Base-by-base conservation (phyloP, 2,888 invertebrate genomes). In the Keiferia lycopersicella region DNA sequence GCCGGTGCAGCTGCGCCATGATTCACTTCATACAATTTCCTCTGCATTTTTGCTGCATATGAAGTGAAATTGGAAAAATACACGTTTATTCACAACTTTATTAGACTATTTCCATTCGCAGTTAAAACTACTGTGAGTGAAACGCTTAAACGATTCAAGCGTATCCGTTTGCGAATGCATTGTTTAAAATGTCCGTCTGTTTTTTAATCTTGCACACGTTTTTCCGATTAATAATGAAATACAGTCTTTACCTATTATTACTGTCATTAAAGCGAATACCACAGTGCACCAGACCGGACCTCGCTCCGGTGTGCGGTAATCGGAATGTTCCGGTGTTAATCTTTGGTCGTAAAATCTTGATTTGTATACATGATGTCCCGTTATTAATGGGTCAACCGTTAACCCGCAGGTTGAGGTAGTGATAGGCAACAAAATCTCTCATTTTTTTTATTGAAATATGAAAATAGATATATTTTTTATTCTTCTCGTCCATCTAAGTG, bases 21-120 rank as follows among this genome's bases (percentile, higher is more conserved):
- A 86, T 87, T 88, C 81, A 85, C 81, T 73, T 79, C 79, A 68
- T 75, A 83, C 82, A 82, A 81, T 86, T 85, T 85, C 79, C 81
- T 76, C 71, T 82, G 82, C 82, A 78, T 80, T 86, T 85, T 82
- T 77, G 79, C 83, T 81, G 34, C 26, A 56, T 34, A 34, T 56
- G 77, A 82, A 81, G 72, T 79, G 76, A 81, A 66, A 82, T 78
- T 73, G 75, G 76, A 83, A 82, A 81, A 76, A 71, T 66, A 67
- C 70, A 71, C 51, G 69, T 74, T 73, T 72, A 74, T 73, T 72
- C 68, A 69, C 67, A 74, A 73, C 66, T 68, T 65, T 61, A 61
- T 61, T 64, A 64, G 64, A 61, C 61, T 61, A 64, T 64, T 45
- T 45, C 45, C 45, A 45, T 45, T 45, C 45, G 16, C 45, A 45